Conservation (phyloP, 2,797 vertebrate genomes). For the Myotis daubentonii region DNA sequence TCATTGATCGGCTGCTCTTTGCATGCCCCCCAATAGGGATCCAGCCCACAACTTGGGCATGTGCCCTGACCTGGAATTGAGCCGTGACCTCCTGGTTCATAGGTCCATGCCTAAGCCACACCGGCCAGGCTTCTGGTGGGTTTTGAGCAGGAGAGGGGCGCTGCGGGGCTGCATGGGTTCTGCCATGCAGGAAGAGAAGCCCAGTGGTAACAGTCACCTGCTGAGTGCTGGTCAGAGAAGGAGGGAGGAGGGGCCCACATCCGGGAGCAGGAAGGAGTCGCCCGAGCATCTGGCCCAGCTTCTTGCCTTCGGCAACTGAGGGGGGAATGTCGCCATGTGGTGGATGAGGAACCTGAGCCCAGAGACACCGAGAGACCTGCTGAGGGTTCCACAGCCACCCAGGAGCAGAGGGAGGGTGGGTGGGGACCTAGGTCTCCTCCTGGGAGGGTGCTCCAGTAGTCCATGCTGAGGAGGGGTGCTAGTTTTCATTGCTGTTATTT, state of each 20-base stretch:
- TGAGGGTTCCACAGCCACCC: background rate
- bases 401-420: background rate
- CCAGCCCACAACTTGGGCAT: no score
- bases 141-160: background rate
- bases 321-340: background rate
- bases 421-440: background rate
- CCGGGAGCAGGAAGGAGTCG: background rate
- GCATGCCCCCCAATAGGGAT: no score
- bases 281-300: background rate
- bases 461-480: rapidly evolving
- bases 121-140: background rate
- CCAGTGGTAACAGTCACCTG: background rate
- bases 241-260: no score
- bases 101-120: no score
- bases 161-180: background rate
- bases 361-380: background rate
- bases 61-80: no score
- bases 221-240: background rate
- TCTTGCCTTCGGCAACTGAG: background rate
- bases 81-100: no score
- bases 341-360: background rate
- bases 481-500: background rate
- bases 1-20: no score
- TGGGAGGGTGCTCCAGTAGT: background rate
- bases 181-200: background rate